Percentiles rank a stretch among this genome's conserved stretches.
These are phyloP conservation scores for Spermophilus dauricus DNA, from an alignment of 2,113 vertebrate genomes.

Conservation along the genomic window DNA sequence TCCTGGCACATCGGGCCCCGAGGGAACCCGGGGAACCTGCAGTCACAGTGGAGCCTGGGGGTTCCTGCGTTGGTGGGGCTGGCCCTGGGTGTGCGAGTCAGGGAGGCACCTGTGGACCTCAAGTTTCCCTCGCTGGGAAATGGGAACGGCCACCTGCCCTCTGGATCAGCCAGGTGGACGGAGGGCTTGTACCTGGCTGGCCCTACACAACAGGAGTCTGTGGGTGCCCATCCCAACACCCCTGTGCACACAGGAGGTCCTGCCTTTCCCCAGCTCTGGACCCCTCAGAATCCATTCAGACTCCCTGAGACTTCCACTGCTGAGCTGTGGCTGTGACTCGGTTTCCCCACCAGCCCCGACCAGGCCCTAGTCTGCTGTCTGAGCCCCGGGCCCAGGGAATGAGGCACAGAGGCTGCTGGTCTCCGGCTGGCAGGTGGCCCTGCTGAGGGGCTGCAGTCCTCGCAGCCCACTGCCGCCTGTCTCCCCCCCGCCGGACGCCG, in stretches of 20 bases:
- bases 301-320: background rate
- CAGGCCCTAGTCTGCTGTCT: background rate
- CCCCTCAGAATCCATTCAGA: too few species aligned
- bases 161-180: background rate
- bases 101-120: background rate
- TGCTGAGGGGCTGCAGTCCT: background rate
- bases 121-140: background rate
- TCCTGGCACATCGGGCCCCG: background rate
- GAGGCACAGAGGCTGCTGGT: background rate
- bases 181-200: background rate
- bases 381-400: background rate
- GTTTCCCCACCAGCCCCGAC: conserved; percentile 12
- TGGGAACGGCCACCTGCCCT: background rate
- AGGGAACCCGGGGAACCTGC: background rate
- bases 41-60: accelerated
- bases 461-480: accelerated
- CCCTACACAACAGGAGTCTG: accelerated
- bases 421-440: background rate
- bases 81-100: background rate
- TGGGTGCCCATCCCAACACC: background rate
- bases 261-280: too few species aligned
- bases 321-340: background rate
- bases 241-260: background rate
- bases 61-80: accelerated
- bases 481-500: background rate